A percentile compares a stretch with the other conserved stretches of the same genome.
These are phyloP conservation scores for Rhea pennata DNA, from an alignment of 2,113 vertebrate genomes.

Conservation along the genomic window DNA sequence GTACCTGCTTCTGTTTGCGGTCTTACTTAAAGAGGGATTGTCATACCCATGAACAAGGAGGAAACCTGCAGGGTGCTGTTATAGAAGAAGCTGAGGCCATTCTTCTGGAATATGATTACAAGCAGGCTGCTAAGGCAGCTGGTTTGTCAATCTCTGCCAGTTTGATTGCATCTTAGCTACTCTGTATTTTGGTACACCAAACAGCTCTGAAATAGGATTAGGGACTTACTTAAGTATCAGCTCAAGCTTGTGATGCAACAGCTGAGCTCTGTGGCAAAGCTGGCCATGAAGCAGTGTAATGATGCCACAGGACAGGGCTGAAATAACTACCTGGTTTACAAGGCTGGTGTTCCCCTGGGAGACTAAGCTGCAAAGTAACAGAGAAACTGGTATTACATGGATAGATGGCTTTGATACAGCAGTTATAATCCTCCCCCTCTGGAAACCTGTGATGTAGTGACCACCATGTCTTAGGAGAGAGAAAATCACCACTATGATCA, in stretches of 20 bases:
- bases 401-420: background rate
- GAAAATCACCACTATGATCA: background rate
- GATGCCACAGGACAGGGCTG: background rate
- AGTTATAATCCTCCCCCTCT: background rate
- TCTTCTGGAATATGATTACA: background rate
- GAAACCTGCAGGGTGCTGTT: background rate
- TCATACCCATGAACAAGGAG: background rate
- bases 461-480: background rate
- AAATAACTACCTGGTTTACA: background rate
- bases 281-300: background rate
- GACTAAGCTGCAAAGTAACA: background rate
- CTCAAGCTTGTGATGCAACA: slow-evolving; percentile 12
- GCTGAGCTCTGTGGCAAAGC: background rate
- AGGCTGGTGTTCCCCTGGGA: background rate
- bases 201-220: slow-evolving; percentile 33
- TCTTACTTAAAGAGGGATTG: background rate
- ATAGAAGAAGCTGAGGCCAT: background rate
- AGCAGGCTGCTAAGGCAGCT: background rate
- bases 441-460: background rate
- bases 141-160: background rate
- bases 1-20: background rate
- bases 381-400: background rate
- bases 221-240: slow-evolving; percentile 9
- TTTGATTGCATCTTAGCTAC: background rate
- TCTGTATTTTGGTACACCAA: background rate